phyloP scores from a whole-genome alignment of 2,797 vertebrate species.

The Helostoma temminkii region DNA sequence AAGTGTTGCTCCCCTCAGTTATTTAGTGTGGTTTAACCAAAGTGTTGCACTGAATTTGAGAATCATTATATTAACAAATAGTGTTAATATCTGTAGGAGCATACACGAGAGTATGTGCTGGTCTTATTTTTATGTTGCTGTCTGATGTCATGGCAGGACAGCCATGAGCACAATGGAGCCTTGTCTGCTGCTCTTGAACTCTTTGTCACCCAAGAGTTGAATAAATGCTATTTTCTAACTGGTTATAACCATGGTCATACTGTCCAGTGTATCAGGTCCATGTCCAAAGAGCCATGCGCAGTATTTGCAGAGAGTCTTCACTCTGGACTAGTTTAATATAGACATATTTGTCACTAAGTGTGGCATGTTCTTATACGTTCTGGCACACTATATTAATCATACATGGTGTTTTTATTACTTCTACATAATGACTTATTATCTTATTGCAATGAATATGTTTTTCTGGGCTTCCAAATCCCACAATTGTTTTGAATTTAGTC shows the following conservation, averaged over 20 bases:
- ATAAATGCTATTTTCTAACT: slow-evolving; percentile 42
- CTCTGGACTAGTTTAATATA: too few relatives aligned
- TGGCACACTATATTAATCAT: too few relatives aligned
- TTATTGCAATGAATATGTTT: too few relatives aligned
- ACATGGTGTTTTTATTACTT: too few relatives aligned
- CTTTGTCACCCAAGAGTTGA: slow-evolving; percentile 57
- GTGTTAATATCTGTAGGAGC: background rate
- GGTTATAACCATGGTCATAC: background rate
- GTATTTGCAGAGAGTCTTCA: background rate
- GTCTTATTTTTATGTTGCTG: slow-evolving; percentile 32
- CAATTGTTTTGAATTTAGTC: too few relatives aligned
- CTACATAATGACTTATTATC: too few relatives aligned
- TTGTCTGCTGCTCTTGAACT: slow-evolving; percentile 69
- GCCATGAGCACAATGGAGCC: slow-evolving; percentile 64
- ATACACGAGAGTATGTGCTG: slow-evolving; percentile 9
- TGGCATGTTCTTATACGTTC: too few relatives aligned
- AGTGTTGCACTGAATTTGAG: background rate
- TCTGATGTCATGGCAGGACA: slow-evolving; percentile 75
- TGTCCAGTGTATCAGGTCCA: slow-evolving; percentile 14
- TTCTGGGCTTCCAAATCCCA: too few relatives aligned
- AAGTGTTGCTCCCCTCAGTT: slow-evolving; percentile 1
- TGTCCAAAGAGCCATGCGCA: background rate
- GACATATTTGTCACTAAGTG: too few relatives aligned
- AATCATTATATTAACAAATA: background rate
- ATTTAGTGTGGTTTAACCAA: slow-evolving; percentile 9